Evolutionary conservation across 2,888 invertebrate genomes (phyloP).

Genomic region (Automeris io): DNA sequence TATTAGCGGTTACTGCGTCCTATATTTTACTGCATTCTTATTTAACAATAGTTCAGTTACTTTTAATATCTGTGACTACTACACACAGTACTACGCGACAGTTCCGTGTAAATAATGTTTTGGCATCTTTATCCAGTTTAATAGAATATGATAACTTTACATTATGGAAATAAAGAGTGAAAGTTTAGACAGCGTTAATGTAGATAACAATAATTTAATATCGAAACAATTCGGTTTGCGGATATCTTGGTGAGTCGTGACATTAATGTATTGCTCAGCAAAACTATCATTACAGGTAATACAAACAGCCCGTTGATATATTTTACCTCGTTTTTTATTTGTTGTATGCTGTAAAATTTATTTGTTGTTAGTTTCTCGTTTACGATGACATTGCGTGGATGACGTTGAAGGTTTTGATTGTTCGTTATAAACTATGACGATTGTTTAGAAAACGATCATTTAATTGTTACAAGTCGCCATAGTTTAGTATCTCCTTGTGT

Average conservation of each 20-base stretch:
- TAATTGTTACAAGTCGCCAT: conserved; percentile 38
- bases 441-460: conserved; percentile 40
- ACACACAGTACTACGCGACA: no score
- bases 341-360: conserved; percentile 10
- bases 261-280: background rate
- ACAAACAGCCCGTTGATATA: background rate
- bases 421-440: conserved; percentile 37
- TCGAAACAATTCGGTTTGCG: conserved; percentile 25
- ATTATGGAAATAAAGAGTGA: conserved; percentile 29
- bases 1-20: conserved; percentile 39
- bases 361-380: conserved; percentile 22
- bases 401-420: conserved; percentile 41
- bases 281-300: background rate
- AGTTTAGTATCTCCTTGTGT: conserved; percentile 44
- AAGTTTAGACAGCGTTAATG: conserved; percentile 26
- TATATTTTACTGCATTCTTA: conserved; percentile 25
- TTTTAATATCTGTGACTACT: no score
- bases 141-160: conserved; percentile 7
- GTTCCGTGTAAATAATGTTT: no score
- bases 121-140: background rate
- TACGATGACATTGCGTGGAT: conserved; percentile 31
- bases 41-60: conserved; percentile 12
- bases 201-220: conserved; percentile 16
- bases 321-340: background rate
- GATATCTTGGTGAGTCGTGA: conserved; percentile 38